These are phyloP conservation scores for Spermophilus dauricus DNA, from an alignment of 2,113 vertebrate genomes.

Conservation along the genomic window DNA sequence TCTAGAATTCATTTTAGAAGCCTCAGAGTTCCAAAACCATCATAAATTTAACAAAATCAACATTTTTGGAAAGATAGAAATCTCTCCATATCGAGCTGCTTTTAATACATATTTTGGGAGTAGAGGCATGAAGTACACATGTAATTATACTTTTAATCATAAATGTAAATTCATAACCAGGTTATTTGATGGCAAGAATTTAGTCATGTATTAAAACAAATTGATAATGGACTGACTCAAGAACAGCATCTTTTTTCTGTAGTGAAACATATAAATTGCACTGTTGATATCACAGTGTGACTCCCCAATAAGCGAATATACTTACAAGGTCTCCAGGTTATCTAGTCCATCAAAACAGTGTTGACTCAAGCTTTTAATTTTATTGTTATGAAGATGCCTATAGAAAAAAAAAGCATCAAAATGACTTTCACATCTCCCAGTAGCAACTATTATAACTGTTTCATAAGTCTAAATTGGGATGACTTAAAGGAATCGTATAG, in stretches of 20 bases:
- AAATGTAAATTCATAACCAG: neutral
- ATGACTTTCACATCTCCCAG: neutral
- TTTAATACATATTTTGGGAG: neutral
- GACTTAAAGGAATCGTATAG: neutral
- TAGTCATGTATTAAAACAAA: conserved; percentile 14
- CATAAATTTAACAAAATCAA: neutral
- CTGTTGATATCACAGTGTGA: neutral
- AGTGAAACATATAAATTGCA: neutral
- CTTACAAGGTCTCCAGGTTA: conserved; percentile 98
- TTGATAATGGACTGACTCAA: conserved; percentile 11
- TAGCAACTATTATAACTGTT: neutral
- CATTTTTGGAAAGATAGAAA: neutral
- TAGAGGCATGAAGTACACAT: neutral
- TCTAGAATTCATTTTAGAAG: neutral
- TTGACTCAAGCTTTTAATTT: conserved; percentile 94
- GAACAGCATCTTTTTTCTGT: neutral
- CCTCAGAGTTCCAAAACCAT: neutral
- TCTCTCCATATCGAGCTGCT: neutral
- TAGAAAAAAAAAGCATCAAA: conserved; percentile 63
- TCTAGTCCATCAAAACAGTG: conserved; percentile 96
- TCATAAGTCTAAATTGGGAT: neutral
- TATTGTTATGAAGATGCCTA: conserved; percentile 99
- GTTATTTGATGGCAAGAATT: neutral
- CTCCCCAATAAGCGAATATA: conserved; percentile 74
- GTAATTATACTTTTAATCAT: neutral